phyloP scores from a whole-genome alignment of 1,140 invertebrate genomes.

The Chionoecetes opilio region DNA sequence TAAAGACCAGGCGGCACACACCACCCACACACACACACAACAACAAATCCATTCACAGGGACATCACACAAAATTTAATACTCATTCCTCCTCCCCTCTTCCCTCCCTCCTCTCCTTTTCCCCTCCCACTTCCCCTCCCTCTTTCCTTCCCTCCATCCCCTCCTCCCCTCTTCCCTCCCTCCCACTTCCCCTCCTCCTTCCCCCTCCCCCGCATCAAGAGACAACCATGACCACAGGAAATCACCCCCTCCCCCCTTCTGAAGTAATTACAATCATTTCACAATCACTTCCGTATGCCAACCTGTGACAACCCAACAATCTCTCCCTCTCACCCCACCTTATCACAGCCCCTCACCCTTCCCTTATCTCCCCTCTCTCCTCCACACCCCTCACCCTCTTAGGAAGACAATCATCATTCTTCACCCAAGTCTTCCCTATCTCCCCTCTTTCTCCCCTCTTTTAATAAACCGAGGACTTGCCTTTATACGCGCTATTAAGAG shows the following conservation, averaged over 20 bases:
- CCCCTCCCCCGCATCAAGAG: neutral
- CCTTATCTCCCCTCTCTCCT: neutral
- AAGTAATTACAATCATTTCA: constrained; percentile 69
- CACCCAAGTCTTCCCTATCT: neutral
- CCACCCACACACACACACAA: constrained; percentile 5
- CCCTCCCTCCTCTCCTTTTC: neutral
- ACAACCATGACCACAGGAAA: constrained; percentile 54
- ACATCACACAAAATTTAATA: neutral
- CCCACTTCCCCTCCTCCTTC: neutral
- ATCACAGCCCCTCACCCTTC: neutral
- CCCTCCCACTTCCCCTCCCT: neutral
- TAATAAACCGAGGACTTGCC: constrained; percentile 2
- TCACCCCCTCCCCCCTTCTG: neutral
- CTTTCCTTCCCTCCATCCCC: neutral
- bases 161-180: neutral
- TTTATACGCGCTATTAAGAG: neutral
- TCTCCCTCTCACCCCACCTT: too few relatives aligned
- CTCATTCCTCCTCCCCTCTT: neutral
- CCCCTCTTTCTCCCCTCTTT: constrained; percentile 47
- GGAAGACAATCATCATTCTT: neutral
- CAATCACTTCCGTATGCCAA: constrained; percentile 67
- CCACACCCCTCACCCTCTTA: neutral
- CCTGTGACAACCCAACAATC: constrained; percentile 56
- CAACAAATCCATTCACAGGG: neutral
- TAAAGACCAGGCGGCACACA: neutral